phyloP scores from a whole-genome alignment of 2,113 vertebrate species.

The Maccullochella peelii region DNA sequence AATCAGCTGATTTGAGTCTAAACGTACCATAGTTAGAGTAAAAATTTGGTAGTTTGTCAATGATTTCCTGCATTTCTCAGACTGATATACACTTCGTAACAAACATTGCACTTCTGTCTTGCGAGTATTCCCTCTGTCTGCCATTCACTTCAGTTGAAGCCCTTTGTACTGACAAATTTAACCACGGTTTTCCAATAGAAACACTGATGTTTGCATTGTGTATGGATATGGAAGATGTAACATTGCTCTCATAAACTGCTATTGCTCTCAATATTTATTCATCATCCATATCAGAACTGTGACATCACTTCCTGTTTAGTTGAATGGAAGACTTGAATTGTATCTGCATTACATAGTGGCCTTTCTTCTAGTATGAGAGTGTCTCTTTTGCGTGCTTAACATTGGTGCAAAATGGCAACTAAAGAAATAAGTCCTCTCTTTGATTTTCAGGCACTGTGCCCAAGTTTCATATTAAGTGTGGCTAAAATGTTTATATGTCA shows the following conservation, averaged over 20 bases:
- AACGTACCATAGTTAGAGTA: not conserved
- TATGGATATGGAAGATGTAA: not conserved
- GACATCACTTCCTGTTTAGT: no score
- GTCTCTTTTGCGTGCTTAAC: not conserved
- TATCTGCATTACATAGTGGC: not conserved
- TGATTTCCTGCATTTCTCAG: not conserved
- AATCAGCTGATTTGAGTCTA: not conserved
- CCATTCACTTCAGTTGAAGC: not conserved
- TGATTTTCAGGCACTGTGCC: no score
- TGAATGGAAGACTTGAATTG: not conserved
- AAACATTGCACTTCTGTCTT: no score
- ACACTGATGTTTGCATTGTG: not conserved
- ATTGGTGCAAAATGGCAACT: not conserved
- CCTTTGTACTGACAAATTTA: not conserved
- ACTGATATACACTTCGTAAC: not conserved
- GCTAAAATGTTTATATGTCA: not conserved
- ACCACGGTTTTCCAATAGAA: not conserved
- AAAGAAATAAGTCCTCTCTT: not conserved
- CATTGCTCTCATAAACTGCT: not conserved
- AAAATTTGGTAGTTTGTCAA: not conserved
- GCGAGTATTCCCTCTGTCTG: not conserved
- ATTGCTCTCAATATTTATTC: no score
- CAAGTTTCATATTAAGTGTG: not conserved
- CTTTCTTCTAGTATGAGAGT: no score
- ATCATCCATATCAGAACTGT: no score